Base-by-base conservation (phyloP, 2,888 invertebrate genomes). In the Creontiades dilutus region DNA sequence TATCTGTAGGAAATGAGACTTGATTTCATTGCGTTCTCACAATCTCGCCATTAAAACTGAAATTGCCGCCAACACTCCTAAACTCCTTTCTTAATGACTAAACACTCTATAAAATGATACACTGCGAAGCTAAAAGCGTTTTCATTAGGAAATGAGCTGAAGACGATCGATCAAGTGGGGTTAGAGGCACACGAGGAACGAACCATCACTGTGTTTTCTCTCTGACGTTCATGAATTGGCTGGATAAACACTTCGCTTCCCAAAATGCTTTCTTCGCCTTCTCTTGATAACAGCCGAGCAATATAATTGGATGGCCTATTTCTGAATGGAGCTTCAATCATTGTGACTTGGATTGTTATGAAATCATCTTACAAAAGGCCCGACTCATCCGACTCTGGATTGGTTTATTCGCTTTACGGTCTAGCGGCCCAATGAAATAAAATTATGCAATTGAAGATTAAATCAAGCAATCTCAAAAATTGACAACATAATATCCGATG, bases 91-190 rank as follows among this genome's bases (percentile, higher is more conserved):
- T 76, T 37, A 27, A 23, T 27, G 76, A 37, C 76, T 76, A 27
- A 27, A 1, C 75, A 19, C 28, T 28, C 75, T 12, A 76, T 7
- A 76, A 27, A 19, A 76, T 76, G 76, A 76, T 57, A 68, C 68
- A 68, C 23, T 68, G n/a, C 46, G 78, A 46, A 47, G 37, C 78
- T 78, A 78, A 78, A 78, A 78, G 78, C 46, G 78, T 78, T 78
- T 78, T 78, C 78, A 78, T 78, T 78, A 47, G 47, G 78, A 68
- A 78, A 78, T 78, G 78, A 78, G 47, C n/a, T 78, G 78, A 76
- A 61, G 78, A 78, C 37, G 78, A 78, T 78, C 78, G 78, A 78
- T 78, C 78, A 78, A 78, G 47, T 68, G 46, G 37, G 78, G 78
- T 78, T 78, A 19, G n/a, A 46, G 37, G 19, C 76, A n/a, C 68